Evolutionary conservation across 2,113 vertebrate species (phyloP).

Genomic region (Callorhinus ursinus): DNA sequence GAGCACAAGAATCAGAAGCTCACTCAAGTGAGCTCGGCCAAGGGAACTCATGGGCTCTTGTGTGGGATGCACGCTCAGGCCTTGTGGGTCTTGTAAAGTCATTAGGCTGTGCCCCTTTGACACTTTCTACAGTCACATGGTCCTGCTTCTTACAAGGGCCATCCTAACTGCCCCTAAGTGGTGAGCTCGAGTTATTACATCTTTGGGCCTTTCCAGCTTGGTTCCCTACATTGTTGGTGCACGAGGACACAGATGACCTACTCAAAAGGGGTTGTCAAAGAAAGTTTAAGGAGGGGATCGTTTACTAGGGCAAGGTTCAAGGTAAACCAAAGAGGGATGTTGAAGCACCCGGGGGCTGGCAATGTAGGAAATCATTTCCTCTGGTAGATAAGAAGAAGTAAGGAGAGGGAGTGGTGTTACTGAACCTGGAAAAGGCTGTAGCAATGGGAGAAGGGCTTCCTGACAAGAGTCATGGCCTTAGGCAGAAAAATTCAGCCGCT

Average conservation of each 20-base stretch:
- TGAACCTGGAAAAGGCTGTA: not conserved
- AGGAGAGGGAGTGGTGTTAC: not conserved
- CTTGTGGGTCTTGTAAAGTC: not conserved
- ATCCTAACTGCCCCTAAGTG: not conserved
- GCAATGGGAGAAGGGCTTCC: not conserved
- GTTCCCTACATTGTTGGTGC: not conserved
- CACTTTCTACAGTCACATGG: not conserved
- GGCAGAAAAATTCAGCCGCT: not conserved
- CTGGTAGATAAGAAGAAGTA: not conserved
- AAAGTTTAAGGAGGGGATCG: not conserved
- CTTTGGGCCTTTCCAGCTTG: not conserved
- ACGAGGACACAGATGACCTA: not conserved
- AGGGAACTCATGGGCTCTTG: not conserved
- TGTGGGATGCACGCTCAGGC: not conserved
- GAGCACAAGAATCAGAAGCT: not conserved
- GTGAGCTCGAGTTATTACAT: not conserved
- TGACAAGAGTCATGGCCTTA: not conserved
- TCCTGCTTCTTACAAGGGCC: not conserved
- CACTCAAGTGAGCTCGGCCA: not conserved
- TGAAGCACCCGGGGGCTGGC: not conserved
- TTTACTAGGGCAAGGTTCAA: not conserved
- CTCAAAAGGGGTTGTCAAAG: not conserved
- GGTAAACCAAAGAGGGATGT: not conserved
- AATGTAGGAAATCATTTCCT: not conserved
- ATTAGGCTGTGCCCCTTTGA: not conserved